These are phyloP conservation scores for Nestor notabilis DNA, from an alignment of 2,113 vertebrate species.

Conservation along the genomic window DNA sequence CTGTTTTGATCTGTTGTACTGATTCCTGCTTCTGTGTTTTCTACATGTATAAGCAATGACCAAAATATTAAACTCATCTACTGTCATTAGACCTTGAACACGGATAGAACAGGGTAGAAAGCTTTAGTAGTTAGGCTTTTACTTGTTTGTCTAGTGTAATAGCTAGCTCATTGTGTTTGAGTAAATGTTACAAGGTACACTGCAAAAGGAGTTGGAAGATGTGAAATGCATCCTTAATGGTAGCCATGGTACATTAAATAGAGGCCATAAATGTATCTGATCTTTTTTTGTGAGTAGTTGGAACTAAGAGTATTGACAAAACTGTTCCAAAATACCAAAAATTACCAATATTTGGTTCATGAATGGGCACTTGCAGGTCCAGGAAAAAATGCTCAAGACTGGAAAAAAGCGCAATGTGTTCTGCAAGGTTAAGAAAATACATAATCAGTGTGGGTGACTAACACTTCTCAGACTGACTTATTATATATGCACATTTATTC, in stretches of 20 bases:
- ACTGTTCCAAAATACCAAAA: background rate
- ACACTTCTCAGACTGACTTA: background rate
- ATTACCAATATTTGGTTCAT: background rate
- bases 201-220: background rate
- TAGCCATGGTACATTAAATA: background rate
- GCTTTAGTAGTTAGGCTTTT: background rate
- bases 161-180: background rate
- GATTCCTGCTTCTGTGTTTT: background rate
- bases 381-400: background rate
- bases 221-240: background rate
- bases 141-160: background rate
- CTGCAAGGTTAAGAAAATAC: background rate
- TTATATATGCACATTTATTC: background rate
- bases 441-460: background rate
- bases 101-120: background rate
- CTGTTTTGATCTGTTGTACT: background rate
- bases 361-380: background rate
- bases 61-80: background rate
- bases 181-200: background rate
- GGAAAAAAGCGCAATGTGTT: background rate
- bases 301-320: background rate
- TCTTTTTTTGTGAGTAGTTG: background rate
- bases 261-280: background rate
- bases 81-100: background rate
- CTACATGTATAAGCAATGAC: background rate